Evolutionary conservation across 2,797 vertebrate species (phyloP).

Genomic region (Betta splendens): DNA sequence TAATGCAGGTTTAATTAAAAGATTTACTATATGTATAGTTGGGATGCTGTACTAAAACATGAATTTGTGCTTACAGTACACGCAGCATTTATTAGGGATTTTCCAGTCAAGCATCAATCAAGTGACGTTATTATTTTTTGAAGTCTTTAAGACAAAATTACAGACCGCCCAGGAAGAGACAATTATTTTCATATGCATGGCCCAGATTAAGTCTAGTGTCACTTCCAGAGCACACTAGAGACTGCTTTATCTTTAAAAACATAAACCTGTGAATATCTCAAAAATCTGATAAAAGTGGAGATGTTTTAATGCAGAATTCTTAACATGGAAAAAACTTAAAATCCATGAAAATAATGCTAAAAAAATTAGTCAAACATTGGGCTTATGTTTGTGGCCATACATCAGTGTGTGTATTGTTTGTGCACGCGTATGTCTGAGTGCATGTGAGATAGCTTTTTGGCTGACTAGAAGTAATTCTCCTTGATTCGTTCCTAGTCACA

Average conservation of each 20-base stretch:
- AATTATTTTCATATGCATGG: constrained; percentile 33
- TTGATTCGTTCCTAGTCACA: constrained; percentile 77
- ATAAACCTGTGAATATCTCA: neutral
- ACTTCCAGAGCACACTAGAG: constrained; percentile 5
- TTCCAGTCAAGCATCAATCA: too few species aligned
- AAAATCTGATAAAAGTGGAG: constrained; percentile 10
- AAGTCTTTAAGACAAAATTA: constrained; percentile 23
- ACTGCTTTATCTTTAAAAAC: constrained; percentile 13
- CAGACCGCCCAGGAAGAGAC: constrained; percentile 23
- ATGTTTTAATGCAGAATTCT: constrained; percentile 13
- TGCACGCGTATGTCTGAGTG: constrained; percentile 16
- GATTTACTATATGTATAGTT: too few species aligned
- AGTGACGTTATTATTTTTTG: too few species aligned
- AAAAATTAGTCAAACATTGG: neutral
- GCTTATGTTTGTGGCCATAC: constrained; percentile 10
- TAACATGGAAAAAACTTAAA: constrained; percentile 14
- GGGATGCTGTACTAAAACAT: too few species aligned
- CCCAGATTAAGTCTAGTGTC: constrained; percentile 22
- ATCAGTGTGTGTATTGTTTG: constrained; percentile 13
- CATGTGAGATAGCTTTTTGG: constrained; percentile 42
- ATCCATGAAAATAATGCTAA: constrained; percentile 15
- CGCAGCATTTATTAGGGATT: too few species aligned
- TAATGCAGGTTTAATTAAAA: too few species aligned
- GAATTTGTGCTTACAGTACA: too few species aligned
- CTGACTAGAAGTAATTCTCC: constrained; percentile 65